Conservation (phyloP, 2,797 vertebrate species). For the Arnoldichthys spilopterus region DNA sequence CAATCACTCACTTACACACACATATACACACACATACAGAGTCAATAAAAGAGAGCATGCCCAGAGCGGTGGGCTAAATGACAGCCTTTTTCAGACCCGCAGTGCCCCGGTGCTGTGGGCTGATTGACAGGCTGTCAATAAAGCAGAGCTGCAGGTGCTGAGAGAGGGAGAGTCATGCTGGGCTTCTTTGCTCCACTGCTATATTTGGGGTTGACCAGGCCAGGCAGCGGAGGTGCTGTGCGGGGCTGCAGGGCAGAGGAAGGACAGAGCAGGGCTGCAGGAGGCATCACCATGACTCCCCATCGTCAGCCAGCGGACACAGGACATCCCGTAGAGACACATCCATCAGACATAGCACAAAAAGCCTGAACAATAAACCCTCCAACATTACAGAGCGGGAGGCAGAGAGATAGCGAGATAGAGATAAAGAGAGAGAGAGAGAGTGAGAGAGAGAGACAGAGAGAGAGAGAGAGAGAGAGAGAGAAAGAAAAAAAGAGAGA, state of each 20-base stretch:
- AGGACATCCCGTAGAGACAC: constrained; percentile 45
- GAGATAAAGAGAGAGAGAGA: constrained; percentile 9
- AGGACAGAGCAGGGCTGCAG: constrained; percentile 17
- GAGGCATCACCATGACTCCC: constrained; percentile 33
- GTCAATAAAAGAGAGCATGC: constrained; percentile 48
- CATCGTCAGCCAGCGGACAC: constrained; percentile 50
- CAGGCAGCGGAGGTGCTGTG: constrained; percentile 44
- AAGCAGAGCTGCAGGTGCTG: constrained; percentile 66
- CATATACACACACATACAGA: constrained; percentile 24
- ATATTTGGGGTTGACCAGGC: constrained; percentile 53
- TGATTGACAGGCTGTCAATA: constrained; percentile 75
- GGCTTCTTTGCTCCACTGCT: constrained; percentile 67
- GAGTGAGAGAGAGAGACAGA: neutral
- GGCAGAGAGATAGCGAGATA: constrained; percentile 49
- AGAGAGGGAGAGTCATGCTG: constrained; percentile 60
- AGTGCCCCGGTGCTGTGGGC: constrained; percentile 65
- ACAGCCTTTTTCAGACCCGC: constrained; percentile 49
- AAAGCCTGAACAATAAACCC: constrained; percentile 20
- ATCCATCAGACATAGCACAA: constrained; percentile 16
- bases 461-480: neutral
- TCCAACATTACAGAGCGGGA: constrained; percentile 10
- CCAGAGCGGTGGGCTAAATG: constrained; percentile 51
- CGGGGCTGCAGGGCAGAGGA: constrained; percentile 29
- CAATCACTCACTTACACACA: neutral
- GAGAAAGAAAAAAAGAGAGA: neutral